Conservation (phyloP, 2,888 invertebrate genomes). For the Linnaemya vulpina region DNA sequence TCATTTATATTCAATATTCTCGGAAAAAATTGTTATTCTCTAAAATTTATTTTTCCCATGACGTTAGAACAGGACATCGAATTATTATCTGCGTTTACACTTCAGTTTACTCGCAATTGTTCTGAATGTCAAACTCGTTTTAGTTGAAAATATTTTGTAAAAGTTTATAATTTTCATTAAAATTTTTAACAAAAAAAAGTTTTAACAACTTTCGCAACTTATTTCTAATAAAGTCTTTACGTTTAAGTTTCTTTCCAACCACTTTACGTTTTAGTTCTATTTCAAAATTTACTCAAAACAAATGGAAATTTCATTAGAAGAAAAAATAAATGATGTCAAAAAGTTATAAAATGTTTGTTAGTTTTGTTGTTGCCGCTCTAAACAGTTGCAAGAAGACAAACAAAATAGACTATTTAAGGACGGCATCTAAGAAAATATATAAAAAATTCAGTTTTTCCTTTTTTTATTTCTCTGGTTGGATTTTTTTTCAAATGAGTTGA, state of each 20-base stretch:
- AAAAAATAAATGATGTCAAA: slow-evolving; percentile 31
- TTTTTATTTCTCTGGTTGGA: not conserved
- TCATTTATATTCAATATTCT: not conserved
- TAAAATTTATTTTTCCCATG: not conserved
- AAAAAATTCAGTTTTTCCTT: no score
- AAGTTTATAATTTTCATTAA: slow-evolving; percentile 50
- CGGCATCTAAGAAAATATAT: not conserved
- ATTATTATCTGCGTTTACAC: slow-evolving; percentile 5
- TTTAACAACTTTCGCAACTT: slow-evolving; percentile 46
- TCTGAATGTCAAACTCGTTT: slow-evolving; percentile 19
- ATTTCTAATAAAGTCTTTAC: slow-evolving; percentile 8
- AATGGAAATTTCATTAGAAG: slow-evolving; percentile 32
- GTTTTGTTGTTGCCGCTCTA: not conserved
- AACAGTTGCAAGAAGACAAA: not conserved
- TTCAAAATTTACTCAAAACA: slow-evolving; percentile 37
- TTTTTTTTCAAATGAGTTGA: not conserved
- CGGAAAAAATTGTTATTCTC: not conserved
- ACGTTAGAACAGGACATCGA: not conserved
- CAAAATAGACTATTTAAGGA: not conserved
- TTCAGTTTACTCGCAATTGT: slow-evolving; percentile 23
- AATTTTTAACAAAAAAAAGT: slow-evolving; percentile 50
- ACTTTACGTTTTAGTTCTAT: slow-evolving; percentile 17
- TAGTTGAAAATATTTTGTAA: slow-evolving; percentile 12
- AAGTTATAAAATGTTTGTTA: slow-evolving; percentile 23
- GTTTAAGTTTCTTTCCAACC: slow-evolving; percentile 23